These are phyloP conservation scores for Chionoecetes opilio DNA, from an alignment of 1,140 invertebrate species.

Conservation along the genomic window DNA sequence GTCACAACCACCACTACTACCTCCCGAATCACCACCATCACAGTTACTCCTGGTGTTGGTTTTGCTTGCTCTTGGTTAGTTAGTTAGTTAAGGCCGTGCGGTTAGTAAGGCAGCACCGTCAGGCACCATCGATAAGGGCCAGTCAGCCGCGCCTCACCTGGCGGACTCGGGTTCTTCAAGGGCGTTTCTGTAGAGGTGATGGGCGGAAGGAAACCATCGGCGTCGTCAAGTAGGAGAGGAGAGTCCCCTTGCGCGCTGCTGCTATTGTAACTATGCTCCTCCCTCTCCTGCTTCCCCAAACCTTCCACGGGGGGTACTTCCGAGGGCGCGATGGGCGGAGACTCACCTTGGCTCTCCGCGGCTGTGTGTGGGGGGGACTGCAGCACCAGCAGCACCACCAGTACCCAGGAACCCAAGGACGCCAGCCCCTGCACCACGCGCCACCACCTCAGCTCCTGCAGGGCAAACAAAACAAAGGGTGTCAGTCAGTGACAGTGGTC, in stretches of 20 bases:
- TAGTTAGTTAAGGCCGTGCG: background rate
- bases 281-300: background rate
- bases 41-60: background rate
- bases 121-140: background rate
- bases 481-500: too few species aligned
- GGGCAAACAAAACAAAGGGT: too few species aligned
- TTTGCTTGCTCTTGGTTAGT: background rate
- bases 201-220: slow-evolving; percentile 9
- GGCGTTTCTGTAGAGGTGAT: background rate
- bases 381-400: background rate
- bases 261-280: slow-evolving; percentile 33
- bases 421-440: background rate
- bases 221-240: slow-evolving; percentile 34
- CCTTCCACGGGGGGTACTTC: background rate
- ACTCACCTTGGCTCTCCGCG: slow-evolving; percentile 47
- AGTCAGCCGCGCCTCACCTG: slow-evolving; percentile 1
- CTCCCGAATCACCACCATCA: background rate
- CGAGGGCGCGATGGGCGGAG: background rate
- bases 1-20: background rate
- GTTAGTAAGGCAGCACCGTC: background rate
- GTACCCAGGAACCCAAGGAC: background rate
- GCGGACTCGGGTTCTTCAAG: background rate
- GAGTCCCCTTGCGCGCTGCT: background rate
- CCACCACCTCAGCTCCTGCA: slow-evolving; percentile 8
- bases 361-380: background rate